A percentile compares a stretch with the other conserved stretches of the same genome.
Conservation (phyloP, 1,140 invertebrate genomes). For the Sitophilus oryzae region DNA sequence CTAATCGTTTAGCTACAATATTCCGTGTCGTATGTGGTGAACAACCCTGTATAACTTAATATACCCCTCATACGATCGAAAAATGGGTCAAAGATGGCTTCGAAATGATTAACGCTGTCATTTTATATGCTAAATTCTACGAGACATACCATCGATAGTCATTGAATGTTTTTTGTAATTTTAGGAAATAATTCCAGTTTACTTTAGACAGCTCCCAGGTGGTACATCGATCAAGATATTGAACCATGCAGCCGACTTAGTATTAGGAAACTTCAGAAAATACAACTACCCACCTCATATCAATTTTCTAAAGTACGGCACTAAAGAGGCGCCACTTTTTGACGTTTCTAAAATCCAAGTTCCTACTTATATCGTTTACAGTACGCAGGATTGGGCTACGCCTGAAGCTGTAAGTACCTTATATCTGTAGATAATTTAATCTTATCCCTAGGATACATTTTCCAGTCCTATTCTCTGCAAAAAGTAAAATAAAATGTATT, state of each 20-base stretch:
- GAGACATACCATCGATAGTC: too few relatives aligned
- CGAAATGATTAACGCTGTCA: too few relatives aligned
- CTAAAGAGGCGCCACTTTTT: constrained; percentile 31
- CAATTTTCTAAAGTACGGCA: constrained; percentile 28
- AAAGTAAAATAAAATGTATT: neutral
- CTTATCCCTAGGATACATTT: neutral
- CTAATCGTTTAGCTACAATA: too few relatives aligned
- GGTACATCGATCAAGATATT: constrained; percentile 37
- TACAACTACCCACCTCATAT: constrained; percentile 32
- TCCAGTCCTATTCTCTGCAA: too few relatives aligned
- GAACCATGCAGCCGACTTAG: constrained; percentile 37
- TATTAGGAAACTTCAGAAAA: constrained; percentile 34
- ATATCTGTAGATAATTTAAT: neutral
- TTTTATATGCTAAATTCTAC: too few relatives aligned
- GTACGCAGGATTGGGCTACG: constrained; percentile 36
- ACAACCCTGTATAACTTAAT: too few relatives aligned
- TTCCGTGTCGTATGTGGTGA: too few relatives aligned
- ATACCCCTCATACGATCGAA: too few relatives aligned
- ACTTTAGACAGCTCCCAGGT: constrained; percentile 37
- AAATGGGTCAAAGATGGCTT: too few relatives aligned
- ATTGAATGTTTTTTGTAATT: too few relatives aligned
- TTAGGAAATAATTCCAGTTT: constrained; percentile 37
- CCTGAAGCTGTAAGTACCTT: constrained; percentile 31
- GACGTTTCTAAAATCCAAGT: constrained; percentile 35
- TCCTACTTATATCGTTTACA: constrained; percentile 37